These are phyloP conservation scores for Chloroceryle aenea DNA, from an alignment of 2,113 vertebrate species.

Conservation along the genomic window DNA sequence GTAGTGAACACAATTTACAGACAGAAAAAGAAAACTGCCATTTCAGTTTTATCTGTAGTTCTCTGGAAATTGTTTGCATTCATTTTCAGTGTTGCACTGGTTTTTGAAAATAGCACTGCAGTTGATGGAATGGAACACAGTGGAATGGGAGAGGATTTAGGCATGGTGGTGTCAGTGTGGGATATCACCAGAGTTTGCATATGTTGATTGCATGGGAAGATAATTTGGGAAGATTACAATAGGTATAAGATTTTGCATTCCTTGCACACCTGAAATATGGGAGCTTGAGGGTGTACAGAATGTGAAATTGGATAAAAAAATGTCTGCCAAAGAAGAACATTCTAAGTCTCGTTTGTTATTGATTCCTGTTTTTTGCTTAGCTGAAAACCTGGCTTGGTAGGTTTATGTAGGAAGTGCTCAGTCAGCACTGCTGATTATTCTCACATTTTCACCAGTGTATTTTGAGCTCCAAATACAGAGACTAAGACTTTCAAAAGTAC, in stretches of 20 bases:
- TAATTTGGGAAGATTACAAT: not conserved
- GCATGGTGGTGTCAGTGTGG: accelerated
- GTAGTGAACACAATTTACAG: not conserved
- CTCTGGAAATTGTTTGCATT: not conserved
- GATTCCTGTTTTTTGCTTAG: conserved; percentile 22
- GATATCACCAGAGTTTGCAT: not conserved
- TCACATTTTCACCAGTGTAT: not conserved
- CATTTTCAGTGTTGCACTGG: not conserved
- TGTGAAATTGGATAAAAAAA: not conserved
- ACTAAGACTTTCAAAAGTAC: not conserved
- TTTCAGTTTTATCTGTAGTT: not conserved
- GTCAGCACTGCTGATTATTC: not conserved
- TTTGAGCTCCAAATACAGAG: not conserved
- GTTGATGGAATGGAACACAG: not conserved
- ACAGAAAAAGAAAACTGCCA: not conserved
- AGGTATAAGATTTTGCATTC: no score
- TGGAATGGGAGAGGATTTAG: not conserved
- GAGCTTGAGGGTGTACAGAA: not conserved
- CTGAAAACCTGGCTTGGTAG: not conserved
- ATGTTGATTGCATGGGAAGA: not conserved
- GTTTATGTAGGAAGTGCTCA: not conserved
- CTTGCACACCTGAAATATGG: not conserved
- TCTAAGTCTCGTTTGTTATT: not conserved
- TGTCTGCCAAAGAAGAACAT: not conserved
- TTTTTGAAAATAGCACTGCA: not conserved